Percentiles rank a stretch among this genome's conserved stretches.
These are phyloP conservation scores for Bos javanicus DNA, from an alignment of 2,113 vertebrate species.

Conservation along the genomic window DNA sequence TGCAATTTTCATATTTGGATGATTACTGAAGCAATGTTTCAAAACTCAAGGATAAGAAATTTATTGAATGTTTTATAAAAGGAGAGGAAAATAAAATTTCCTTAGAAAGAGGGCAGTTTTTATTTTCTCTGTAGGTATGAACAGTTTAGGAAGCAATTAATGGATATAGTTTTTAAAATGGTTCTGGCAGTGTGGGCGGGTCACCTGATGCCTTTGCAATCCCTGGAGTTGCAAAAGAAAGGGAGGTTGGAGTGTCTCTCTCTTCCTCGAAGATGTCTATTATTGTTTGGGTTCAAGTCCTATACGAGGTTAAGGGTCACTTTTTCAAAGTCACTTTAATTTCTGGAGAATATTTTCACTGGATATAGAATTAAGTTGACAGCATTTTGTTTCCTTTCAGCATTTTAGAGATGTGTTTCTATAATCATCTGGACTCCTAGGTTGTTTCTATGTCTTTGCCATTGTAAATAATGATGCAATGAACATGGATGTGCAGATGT, in stretches of 20 bases:
- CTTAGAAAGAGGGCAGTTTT: not conserved
- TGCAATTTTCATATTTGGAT: not conserved
- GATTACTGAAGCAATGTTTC: not conserved
- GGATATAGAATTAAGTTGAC: not conserved
- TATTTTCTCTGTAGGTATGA: not conserved
- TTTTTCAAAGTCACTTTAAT: not conserved
- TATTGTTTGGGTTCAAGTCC: not conserved
- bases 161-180: not conserved
- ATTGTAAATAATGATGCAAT: not conserved
- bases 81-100: not conserved
- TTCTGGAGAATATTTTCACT: not conserved
- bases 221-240: not conserved
- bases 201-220: not conserved
- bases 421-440: not conserved
- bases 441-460: not conserved
- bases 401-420: not conserved
- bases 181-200: not conserved
- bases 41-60: not conserved
- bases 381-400: not conserved
- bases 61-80: not conserved
- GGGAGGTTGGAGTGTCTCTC: fast-evolving
- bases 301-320: not conserved
- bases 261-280: not conserved
- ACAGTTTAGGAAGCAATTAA: not conserved
- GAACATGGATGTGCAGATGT: not conserved